These are phyloP conservation scores for Etheostoma nigrum DNA, from an alignment of 2,797 vertebrate species.

Conservation along the genomic window DNA sequence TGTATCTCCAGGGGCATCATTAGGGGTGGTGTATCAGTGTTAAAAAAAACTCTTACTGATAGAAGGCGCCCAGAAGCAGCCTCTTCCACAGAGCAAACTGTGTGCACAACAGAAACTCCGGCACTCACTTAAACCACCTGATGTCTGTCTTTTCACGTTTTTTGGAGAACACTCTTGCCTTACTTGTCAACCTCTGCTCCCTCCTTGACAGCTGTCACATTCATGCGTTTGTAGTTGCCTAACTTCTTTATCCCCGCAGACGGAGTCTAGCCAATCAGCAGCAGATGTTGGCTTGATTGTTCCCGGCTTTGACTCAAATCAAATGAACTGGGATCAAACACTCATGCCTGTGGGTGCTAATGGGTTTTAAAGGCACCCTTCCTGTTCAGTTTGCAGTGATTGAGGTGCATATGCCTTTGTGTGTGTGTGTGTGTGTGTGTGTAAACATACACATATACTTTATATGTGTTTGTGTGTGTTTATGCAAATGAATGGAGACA, in stretches of 20 bases:
- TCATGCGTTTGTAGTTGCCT: constrained; percentile 45
- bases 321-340: constrained; percentile 58
- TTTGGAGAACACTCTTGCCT: constrained; percentile 27
- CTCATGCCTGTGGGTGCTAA: constrained; percentile 35
- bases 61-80: constrained; percentile 23
- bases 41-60: constrained; percentile 51
- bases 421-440: constrained; percentile 29
- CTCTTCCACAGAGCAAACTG: constrained; percentile 17
- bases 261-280: constrained; percentile 58
- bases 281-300: constrained; percentile 55
- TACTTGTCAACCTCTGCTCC: constrained; percentile 25
- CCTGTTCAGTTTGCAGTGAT: constrained; percentile 20
- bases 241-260: constrained; percentile 57
- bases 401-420: constrained; percentile 18
- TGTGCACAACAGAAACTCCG: constrained; percentile 34
- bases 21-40: constrained; percentile 70
- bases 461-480: constrained; percentile 8
- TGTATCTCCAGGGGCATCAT: constrained; percentile 85
- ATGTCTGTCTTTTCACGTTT: constrained; percentile 17
- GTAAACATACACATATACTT: constrained; percentile 1
- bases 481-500: constrained; percentile 82
- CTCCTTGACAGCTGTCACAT: constrained; percentile 59
- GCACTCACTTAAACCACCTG: constrained; percentile 19
- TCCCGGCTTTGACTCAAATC: constrained; percentile 45
- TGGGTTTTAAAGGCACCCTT: constrained; percentile 30